A percentile compares a stretch with the other conserved stretches of the same genome.
Conservation (phyloP, 2,888 invertebrate genomes). For the Anoplius nigerrimus region DNA sequence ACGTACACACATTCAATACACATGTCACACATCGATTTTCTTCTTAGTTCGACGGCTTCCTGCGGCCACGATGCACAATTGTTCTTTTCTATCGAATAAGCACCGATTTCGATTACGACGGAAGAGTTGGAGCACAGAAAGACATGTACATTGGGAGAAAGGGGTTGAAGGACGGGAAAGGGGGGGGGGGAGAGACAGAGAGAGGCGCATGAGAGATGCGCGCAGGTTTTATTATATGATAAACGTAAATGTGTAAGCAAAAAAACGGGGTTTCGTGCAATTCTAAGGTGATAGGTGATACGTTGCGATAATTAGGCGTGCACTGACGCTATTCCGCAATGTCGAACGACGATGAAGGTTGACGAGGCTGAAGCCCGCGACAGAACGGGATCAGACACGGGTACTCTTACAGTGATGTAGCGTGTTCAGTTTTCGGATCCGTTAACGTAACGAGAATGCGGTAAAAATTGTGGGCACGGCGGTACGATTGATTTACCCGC, state of each 20-base stretch:
- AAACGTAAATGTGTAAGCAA: neutral
- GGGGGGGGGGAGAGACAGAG: conserved; percentile 19
- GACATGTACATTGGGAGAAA: too few species aligned
- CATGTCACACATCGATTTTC: conserved; percentile 13
- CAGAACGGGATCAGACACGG: conserved; percentile 7
- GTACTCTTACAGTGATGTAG: neutral
- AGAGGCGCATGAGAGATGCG: conserved; percentile 31
- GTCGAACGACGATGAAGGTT: conserved; percentile 12
- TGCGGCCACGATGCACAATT: too few species aligned
- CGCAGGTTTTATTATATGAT: conserved; percentile 5
- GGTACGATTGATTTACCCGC: too few species aligned
- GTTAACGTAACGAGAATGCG: too few species aligned
- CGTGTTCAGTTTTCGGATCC: conserved; percentile 4
- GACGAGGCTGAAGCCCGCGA: too few species aligned
- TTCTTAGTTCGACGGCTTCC: too few species aligned
- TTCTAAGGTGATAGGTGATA: conserved; percentile 67
- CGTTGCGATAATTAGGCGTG: conserved; percentile 11
- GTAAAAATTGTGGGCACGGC: too few species aligned
- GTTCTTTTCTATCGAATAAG: too few species aligned
- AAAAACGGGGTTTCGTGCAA: conserved; percentile 72
- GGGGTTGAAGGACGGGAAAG: too few species aligned
- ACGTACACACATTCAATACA: conserved; percentile 4
- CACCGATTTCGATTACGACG: too few species aligned
- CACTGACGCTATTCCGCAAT: neutral
- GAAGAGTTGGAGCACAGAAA: too few species aligned